Percentiles rank a stretch among this genome's conserved stretches.
phyloP scores from a whole-genome alignment of 2,113 vertebrate genomes.

The Festucalex cinctus region DNA sequence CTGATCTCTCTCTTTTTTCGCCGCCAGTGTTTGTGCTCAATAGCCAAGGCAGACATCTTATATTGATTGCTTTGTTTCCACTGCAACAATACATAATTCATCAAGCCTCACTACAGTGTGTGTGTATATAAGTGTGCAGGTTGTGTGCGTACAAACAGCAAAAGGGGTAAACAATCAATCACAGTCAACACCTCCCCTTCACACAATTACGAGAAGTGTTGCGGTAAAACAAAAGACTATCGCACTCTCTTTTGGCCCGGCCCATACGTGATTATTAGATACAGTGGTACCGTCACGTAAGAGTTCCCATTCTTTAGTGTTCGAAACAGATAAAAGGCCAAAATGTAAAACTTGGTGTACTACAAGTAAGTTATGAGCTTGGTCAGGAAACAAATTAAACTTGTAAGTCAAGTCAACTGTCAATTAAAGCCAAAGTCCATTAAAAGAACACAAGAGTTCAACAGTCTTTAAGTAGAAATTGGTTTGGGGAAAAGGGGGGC shows the following conservation, averaged over 20 bases:
- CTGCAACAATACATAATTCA: slow-evolving; percentile 41
- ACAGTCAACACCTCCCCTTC: slow-evolving; percentile 38
- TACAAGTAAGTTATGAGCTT: background rate
- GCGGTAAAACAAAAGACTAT: slow-evolving; percentile 22
- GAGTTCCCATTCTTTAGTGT: too few species aligned
- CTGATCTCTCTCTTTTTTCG: background rate
- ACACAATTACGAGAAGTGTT: slow-evolving; percentile 21
- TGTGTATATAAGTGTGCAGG: background rate
- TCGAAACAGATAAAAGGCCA: too few species aligned
- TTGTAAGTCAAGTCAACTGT: slow-evolving; percentile 17
- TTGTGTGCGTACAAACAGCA: slow-evolving; percentile 3
- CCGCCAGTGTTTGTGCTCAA: slow-evolving; percentile 26
- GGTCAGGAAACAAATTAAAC: slow-evolving; percentile 1
- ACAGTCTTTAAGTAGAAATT: slow-evolving; percentile 54
- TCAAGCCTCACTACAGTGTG: slow-evolving; percentile 3
- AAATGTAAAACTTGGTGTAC: too few species aligned
- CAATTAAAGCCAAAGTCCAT: slow-evolving; percentile 54
- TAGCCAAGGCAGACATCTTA: slow-evolving; percentile 31
- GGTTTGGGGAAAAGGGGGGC: slow-evolving; percentile 23
- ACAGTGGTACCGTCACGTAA: background rate
- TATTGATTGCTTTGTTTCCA: slow-evolving; percentile 54
- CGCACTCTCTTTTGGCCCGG: background rate
- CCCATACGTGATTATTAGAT: background rate
- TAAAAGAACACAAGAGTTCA: slow-evolving; percentile 47
- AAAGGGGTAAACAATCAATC: slow-evolving; percentile 31